phyloP scores from a whole-genome alignment of 2,888 invertebrate species.

The Actias luna region DNA sequence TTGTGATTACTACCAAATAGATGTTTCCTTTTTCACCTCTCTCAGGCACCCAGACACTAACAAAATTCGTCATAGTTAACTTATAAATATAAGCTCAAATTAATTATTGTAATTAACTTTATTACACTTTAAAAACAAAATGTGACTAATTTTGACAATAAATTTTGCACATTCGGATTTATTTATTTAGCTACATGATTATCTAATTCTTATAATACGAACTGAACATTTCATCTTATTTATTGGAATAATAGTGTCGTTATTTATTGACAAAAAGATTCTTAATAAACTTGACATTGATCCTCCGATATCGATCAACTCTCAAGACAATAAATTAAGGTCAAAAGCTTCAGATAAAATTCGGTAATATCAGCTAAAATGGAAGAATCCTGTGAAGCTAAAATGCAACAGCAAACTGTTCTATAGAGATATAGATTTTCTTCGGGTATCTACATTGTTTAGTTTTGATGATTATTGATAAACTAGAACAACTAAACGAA shows the following conservation, averaged over 20 bases:
- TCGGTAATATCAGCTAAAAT: background rate
- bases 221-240: no score
- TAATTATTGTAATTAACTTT: background rate
- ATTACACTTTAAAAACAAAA: background rate
- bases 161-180: background rate
- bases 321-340: constrained; percentile 12
- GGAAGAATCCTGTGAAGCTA: background rate
- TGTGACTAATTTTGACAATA: background rate
- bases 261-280: constrained; percentile 12
- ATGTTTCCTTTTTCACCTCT: no score
- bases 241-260: background rate
- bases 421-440: background rate
- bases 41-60: no score
- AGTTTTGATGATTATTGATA: no score
- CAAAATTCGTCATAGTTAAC: no score
- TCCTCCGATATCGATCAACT: constrained; percentile 10
- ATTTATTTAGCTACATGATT: background rate
- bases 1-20: no score
- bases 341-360: constrained; percentile 12
- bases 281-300: background rate
- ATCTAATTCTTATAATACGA: no score
- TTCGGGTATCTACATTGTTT: no score
- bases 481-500: no score
- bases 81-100: background rate
- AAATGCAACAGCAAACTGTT: background rate